These are phyloP conservation scores for Brienomyrus brachyistius DNA, from an alignment of 2,113 vertebrate species.

Conservation along the genomic window DNA sequence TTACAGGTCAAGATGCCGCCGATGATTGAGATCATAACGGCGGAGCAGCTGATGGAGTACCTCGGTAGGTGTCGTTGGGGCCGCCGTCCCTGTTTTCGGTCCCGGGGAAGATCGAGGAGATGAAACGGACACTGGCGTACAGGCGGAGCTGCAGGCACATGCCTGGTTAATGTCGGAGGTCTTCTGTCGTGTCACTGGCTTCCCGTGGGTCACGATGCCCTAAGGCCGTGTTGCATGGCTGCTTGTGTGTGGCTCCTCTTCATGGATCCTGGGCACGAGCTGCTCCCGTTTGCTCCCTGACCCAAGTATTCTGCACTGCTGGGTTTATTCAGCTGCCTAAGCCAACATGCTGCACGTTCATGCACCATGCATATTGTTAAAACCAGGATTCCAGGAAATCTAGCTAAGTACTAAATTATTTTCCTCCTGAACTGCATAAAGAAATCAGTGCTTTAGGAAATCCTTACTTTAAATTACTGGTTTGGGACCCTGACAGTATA, in stretches of 20 bases:
- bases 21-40: conserved; percentile 99
- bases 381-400: background rate
- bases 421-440: background rate
- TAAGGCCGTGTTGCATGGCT: background rate
- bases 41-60: conserved; percentile 98
- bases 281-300: background rate
- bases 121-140: background rate
- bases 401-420: background rate
- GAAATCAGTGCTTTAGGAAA: conserved; percentile 10
- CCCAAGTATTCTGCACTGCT: background rate
- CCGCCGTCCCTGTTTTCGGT: background rate
- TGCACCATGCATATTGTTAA: background rate
- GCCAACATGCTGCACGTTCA: too few relatives aligned
- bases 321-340: background rate
- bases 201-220: background rate
- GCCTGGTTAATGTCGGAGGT: background rate
- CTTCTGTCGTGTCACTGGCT: background rate
- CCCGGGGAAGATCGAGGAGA: background rate
- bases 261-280: background rate
- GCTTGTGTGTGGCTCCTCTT: background rate
- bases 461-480: conserved; percentile 30
- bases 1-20: conserved; percentile 92
- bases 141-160: background rate
- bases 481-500: conserved; percentile 17
- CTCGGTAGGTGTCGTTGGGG: conserved; percentile 72